phyloP scores from a whole-genome alignment of 2,797 vertebrate species.

The Amblyraja radiata region DNA sequence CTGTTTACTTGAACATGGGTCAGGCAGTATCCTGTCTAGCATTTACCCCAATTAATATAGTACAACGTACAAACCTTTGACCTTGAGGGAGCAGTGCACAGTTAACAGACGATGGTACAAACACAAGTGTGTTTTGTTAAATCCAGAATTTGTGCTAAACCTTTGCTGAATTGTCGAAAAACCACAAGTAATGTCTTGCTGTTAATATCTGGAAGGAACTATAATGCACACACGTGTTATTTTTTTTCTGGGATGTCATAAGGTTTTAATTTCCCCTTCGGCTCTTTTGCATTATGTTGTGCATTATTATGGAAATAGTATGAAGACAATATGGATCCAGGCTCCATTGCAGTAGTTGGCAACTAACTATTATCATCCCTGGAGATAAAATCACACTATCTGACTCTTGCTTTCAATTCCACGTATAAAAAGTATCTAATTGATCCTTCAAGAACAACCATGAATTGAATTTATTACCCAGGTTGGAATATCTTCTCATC shows the following conservation, averaged over 20 bases:
- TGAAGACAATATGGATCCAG: background rate
- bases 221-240: background rate
- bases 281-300: background rate
- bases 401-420: too few relatives aligned
- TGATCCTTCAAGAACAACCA: too few relatives aligned
- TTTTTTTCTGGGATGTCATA: conserved; percentile 27
- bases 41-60: conserved; percentile 29
- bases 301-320: background rate
- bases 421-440: too few relatives aligned
- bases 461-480: background rate
- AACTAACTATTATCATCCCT: background rate
- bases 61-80: background rate
- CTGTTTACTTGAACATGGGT: conserved; percentile 29
- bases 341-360: background rate
- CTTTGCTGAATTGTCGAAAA: background rate
- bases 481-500: background rate
- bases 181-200: background rate
- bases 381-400: too few relatives aligned
- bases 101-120: background rate
- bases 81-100: background rate
- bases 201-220: background rate
- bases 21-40: conserved; percentile 21
- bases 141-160: background rate
- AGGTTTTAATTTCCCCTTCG: background rate
- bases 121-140: background rate